Evolutionary conservation across 2,797 vertebrate species (phyloP).

Genomic region (Pelobates cultripes): DNA sequence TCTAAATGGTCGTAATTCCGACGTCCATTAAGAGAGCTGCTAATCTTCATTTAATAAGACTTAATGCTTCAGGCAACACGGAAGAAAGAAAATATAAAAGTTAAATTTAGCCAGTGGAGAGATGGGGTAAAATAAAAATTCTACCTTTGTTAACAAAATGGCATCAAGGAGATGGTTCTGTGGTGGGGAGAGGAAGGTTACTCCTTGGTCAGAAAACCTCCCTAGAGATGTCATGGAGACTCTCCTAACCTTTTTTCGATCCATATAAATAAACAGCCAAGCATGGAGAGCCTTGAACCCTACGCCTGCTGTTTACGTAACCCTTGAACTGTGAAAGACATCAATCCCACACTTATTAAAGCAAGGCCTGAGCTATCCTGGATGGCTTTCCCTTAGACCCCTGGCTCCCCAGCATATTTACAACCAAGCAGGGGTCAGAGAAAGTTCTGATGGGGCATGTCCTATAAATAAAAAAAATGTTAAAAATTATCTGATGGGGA

Average conservation of each 20-base stretch:
- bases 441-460: constrained; percentile 66
- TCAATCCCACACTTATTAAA: constrained; percentile 73
- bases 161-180: constrained; percentile 13
- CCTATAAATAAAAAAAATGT: constrained; percentile 60
- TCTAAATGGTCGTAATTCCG: not conserved
- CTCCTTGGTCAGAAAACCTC: constrained; percentile 63
- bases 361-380: constrained; percentile 61
- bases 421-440: constrained; percentile 65
- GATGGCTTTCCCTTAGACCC: constrained; percentile 63
- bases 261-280: constrained; percentile 70
- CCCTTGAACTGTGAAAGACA: constrained; percentile 70
- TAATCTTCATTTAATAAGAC: not conserved
- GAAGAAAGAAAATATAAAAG: constrained; percentile 4
- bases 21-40: not conserved
- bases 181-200: constrained; percentile 60
- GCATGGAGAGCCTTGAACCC: constrained; percentile 70
- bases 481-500: constrained; percentile 62
- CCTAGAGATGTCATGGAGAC: constrained; percentile 60
- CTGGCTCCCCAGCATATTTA: constrained; percentile 62
- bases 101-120: not conserved
- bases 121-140: not conserved
- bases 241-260: constrained; percentile 66
- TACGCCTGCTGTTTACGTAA: constrained; percentile 73
- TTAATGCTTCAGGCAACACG: not conserved
- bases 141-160: constrained; percentile 5